Evolutionary conservation across 2,888 invertebrate species (phyloP).

Genomic region (Ophion ellenae): DNA sequence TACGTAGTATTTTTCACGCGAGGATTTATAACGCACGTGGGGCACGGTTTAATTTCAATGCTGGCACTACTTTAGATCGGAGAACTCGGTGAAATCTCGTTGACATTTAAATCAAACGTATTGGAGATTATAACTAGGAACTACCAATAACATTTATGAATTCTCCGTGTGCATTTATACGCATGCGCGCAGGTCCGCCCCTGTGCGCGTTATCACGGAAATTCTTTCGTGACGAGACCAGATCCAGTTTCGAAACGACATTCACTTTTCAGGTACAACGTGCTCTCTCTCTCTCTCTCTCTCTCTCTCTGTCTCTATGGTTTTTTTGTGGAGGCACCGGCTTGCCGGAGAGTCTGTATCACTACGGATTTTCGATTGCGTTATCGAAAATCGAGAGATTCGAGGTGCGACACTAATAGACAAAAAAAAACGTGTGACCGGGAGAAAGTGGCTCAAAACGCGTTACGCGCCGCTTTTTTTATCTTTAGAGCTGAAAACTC

Average conservation of each 20-base stretch:
- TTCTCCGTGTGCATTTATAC: conserved; percentile 8
- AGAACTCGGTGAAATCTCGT: conserved; percentile 59
- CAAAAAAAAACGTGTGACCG: neutral
- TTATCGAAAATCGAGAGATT: conserved; percentile 59
- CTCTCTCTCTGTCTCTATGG: conserved; percentile 21
- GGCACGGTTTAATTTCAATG: conserved; percentile 55
- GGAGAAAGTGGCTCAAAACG: conserved; percentile 61
- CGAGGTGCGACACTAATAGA: conserved; percentile 1
- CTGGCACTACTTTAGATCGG: conserved; percentile 57
- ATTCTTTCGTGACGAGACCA: conserved; percentile 65
- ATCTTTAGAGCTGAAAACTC: neutral
- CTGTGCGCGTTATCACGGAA: conserved; percentile 62
- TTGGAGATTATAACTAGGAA: conserved; percentile 60
- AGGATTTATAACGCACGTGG: conserved; percentile 37
- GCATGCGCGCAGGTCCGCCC: conserved; percentile 40
- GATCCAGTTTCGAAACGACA: conserved; percentile 63
- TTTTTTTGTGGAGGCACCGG: conserved; percentile 11
- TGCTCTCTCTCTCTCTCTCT: conserved; percentile 32
- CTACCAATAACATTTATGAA: conserved; percentile 50
- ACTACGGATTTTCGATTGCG: conserved; percentile 42
- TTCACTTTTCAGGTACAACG: conserved; percentile 59
- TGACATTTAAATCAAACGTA: conserved; percentile 68
- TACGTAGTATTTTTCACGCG: neutral
- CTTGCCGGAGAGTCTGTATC: neutral
- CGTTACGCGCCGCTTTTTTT: conserved; percentile 27